phyloP scores from a whole-genome alignment of 2,888 invertebrate species.

The Pocota personata region DNA sequence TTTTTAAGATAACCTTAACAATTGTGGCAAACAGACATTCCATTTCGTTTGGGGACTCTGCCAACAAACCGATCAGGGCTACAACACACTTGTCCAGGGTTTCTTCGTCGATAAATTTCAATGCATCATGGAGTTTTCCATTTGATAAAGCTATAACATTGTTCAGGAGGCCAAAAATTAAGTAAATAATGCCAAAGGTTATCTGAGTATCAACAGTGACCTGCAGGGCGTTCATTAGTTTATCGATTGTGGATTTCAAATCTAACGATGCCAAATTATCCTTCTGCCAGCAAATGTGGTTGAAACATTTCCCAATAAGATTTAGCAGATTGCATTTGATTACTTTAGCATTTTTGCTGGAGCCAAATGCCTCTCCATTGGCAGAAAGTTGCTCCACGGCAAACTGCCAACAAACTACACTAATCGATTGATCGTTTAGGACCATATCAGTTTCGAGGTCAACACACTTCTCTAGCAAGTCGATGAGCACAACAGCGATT shows the following conservation, averaged over 20 bases:
- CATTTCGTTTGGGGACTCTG: constrained; percentile 24
- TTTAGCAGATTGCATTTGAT: constrained; percentile 79
- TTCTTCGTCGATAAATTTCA: constrained; percentile 77
- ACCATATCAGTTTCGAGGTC: constrained; percentile 77
- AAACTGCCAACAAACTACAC: constrained; percentile 80
- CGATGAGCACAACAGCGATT: constrained; percentile 79
- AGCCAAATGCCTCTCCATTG: constrained; percentile 74
- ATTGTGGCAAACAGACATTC: constrained; percentile 75
- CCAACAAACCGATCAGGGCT: constrained; percentile 75
- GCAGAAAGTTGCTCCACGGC: constrained; percentile 78
- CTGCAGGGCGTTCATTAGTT: constrained; percentile 75
- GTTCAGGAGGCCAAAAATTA: constrained; percentile 80
- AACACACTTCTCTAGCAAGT: constrained; percentile 79
- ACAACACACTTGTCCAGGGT: constrained; percentile 78
- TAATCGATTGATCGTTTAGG: constrained; percentile 77
- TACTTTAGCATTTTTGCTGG: constrained; percentile 76
- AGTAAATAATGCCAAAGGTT: constrained; percentile 78
- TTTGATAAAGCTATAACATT: constrained; percentile 76
- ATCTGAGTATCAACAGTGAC: constrained; percentile 70
- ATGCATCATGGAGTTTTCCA: constrained; percentile 59
- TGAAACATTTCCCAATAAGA: constrained; percentile 79
- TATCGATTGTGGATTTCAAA: constrained; percentile 77
- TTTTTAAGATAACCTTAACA: constrained; percentile 78
- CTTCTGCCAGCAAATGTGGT: constrained; percentile 79
- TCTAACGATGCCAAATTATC: constrained; percentile 77